Percentiles rank a stretch among this genome's conserved stretches.
Conservation (phyloP, 2,113 vertebrate genomes). For the Herpetotheres cachinnans region DNA sequence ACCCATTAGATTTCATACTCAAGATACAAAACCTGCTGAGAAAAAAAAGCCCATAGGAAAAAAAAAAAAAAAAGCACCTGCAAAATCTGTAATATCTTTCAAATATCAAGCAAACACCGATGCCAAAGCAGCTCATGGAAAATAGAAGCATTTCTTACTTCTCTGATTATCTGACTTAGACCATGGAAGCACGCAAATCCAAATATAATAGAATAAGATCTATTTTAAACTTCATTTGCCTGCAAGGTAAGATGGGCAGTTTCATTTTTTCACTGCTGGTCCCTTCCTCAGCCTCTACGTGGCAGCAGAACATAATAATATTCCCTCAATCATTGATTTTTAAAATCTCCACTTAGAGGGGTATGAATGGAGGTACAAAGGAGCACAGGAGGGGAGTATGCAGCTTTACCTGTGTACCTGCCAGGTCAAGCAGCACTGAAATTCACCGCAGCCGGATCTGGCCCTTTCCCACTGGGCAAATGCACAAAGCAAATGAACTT, state of each 20-base stretch:
- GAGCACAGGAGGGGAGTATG: background rate
- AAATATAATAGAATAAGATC: background rate
- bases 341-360: background rate
- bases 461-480: background rate
- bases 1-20: background rate
- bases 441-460: background rate
- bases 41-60: background rate
- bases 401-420: background rate
- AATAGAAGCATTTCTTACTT: background rate
- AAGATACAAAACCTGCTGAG: background rate
- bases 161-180: background rate
- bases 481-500: constrained; percentile 30
- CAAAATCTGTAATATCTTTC: background rate
- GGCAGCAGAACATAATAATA: constrained; percentile 36
- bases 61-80: background rate
- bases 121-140: background rate
- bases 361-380: background rate
- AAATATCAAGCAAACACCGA: background rate
- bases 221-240: background rate
- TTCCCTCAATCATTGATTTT: background rate
- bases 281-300: background rate
- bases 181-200: background rate
- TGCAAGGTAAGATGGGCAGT: background rate
- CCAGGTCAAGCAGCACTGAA: background rate
- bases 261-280: background rate